Conservation (phyloP, 2,888 invertebrate species). For the Eristalis intricaria region DNA sequence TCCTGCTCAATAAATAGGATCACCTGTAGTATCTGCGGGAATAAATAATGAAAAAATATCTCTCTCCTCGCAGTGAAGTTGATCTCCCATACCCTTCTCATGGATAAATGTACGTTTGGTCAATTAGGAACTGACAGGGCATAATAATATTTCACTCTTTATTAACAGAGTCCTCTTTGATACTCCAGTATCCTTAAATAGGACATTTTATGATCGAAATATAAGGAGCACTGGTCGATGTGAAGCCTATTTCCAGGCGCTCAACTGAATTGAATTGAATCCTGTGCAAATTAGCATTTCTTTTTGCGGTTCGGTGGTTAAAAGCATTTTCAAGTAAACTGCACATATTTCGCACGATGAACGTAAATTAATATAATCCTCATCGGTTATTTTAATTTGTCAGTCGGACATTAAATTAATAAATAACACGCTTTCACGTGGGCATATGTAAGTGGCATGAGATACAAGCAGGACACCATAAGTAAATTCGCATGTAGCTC, state of each 20-base stretch:
- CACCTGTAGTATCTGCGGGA: constrained; percentile 55
- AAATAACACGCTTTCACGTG: constrained; percentile 70
- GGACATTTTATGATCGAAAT: constrained; percentile 61
- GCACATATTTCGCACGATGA: constrained; percentile 63
- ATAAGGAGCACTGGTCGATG: constrained; percentile 61
- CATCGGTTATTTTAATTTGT: constrained; percentile 72
- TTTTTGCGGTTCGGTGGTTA: constrained; percentile 38
- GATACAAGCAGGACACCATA: constrained; percentile 72
- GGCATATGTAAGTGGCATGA: constrained; percentile 71
- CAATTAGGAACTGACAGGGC: constrained; percentile 64
- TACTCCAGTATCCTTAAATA: constrained; percentile 51
- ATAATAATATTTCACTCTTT: constrained; percentile 65
- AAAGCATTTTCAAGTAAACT: constrained; percentile 71
- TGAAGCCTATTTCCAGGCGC: constrained; percentile 68
- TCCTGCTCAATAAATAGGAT: constrained; percentile 37
- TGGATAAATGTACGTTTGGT: constrained; percentile 38
- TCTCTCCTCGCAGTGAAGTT: constrained; percentile 25
- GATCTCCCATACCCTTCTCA: constrained; percentile 17
- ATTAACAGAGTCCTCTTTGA: constrained; percentile 44
- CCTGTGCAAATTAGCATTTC: constrained; percentile 40
- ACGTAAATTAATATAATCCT: constrained; percentile 71
- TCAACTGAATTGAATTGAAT: constrained; percentile 55
- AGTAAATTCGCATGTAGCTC: constrained; percentile 73
- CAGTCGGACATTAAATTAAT: constrained; percentile 68
- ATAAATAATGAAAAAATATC: constrained; percentile 62